These are phyloP conservation scores for Pollenia griseotomentosa DNA, from an alignment of 2,888 invertebrate genomes.

Conservation along the genomic window DNA sequence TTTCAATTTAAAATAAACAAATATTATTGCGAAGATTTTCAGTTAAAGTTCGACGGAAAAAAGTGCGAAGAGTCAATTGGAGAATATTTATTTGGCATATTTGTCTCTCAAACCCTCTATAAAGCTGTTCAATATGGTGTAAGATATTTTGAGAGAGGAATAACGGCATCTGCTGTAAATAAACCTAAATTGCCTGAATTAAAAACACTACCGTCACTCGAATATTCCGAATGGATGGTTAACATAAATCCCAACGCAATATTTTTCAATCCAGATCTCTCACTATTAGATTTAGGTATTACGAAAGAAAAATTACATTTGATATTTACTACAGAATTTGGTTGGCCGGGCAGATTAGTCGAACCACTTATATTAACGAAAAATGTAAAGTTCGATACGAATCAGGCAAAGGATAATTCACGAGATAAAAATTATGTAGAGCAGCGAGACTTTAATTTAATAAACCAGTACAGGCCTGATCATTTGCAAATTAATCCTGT, in stretches of 20 bases:
- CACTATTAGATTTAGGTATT: background rate
- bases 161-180: background rate
- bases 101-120: background rate
- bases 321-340: background rate
- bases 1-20: background rate
- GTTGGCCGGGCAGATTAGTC: background rate
- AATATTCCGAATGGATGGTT: too few species aligned
- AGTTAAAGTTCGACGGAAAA: background rate
- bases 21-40: background rate
- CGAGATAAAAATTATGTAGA: too few species aligned
- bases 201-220: too few species aligned
- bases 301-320: background rate
- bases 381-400: too few species aligned
- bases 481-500: background rate
- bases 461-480: too few species aligned
- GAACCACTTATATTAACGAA: background rate
- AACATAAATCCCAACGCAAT: too few species aligned
- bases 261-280: too few species aligned
- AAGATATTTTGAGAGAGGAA: background rate
- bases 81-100: background rate
- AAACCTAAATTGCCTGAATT: too few species aligned
- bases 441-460: too few species aligned
- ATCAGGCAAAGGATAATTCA: too few species aligned
- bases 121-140: background rate
- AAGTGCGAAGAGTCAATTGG: background rate